Conservation (phyloP, 1,140 invertebrate genomes). For the Philaenus spumarius region DNA sequence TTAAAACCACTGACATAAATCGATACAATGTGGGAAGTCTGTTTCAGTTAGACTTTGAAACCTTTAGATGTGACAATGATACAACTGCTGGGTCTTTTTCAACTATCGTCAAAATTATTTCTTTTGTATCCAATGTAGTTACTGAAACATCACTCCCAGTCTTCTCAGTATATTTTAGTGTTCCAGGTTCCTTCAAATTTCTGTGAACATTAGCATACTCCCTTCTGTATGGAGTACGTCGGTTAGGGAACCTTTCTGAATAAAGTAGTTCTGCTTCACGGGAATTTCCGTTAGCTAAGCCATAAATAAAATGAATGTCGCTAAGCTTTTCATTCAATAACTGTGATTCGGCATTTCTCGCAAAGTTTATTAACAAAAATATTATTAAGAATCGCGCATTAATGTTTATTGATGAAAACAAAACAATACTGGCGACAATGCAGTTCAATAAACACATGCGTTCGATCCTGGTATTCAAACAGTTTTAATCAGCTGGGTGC, state of each 20-base stretch:
- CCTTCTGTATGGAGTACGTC: background rate
- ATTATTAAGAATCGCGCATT: too few relatives aligned
- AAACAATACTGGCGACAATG: too few relatives aligned
- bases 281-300: conserved; percentile 1
- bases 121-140: background rate
- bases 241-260: background rate
- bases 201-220: background rate
- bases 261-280: background rate
- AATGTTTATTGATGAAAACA: too few relatives aligned
- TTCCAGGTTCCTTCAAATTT: background rate
- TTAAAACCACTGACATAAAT: background rate
- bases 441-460: too few relatives aligned
- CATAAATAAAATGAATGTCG: conserved; percentile 3
- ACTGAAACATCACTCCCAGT: background rate
- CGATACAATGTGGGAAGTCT: background rate
- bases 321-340: background rate
- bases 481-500: too few relatives aligned
- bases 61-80: background rate
- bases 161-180: background rate
- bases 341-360: background rate
- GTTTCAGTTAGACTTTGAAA: background rate
- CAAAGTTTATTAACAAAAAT: background rate
- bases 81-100: conserved; percentile 3
- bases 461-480: too few relatives aligned
- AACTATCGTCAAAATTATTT: background rate